These are phyloP conservation scores for Deilephila elpenor DNA, from an alignment of 2,888 invertebrate species.

Conservation along the genomic window DNA sequence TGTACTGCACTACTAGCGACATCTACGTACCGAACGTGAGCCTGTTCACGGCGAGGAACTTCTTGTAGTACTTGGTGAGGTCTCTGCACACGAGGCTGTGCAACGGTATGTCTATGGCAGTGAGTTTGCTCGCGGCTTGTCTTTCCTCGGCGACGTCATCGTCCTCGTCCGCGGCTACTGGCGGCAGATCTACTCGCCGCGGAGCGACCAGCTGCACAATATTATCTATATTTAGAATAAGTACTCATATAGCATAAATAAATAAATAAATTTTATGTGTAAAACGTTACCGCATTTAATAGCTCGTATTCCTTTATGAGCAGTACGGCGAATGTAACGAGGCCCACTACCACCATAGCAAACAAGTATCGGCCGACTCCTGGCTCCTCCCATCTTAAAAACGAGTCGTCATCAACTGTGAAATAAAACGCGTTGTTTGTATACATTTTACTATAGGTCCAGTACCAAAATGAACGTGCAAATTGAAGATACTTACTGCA, in stretches of 20 bases:
- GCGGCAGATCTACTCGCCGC: background rate
- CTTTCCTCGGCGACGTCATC: conserved; percentile 86
- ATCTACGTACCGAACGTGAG: conserved; percentile 80
- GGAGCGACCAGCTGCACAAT: background rate
- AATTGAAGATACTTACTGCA: conserved; percentile 70
- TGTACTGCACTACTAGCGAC: no score
- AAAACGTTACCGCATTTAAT: conserved; percentile 72
- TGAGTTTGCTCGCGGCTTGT: conserved; percentile 69
- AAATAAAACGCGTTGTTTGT: conserved; percentile 28
- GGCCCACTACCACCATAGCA: conserved; percentile 86
- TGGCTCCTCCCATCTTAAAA: conserved; percentile 87
- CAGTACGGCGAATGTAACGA: conserved; percentile 85
- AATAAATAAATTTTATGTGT: background rate
- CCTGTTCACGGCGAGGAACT: conserved; percentile 90
- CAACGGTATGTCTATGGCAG: conserved; percentile 57
- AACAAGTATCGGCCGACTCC: conserved; percentile 91
- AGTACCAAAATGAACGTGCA: no score
- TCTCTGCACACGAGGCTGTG: conserved; percentile 87
- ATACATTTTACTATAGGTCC: background rate
- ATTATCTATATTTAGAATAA: background rate
- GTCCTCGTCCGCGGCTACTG: conserved; percentile 61
- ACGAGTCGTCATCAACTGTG: conserved; percentile 81
- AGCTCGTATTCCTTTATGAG: conserved; percentile 87
- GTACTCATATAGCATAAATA: no score
- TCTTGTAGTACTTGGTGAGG: conserved; percentile 90